Percentiles rank a stretch among this genome's conserved stretches.
Conservation (phyloP, 2,113 vertebrate species). For the Cettia cetti region DNA sequence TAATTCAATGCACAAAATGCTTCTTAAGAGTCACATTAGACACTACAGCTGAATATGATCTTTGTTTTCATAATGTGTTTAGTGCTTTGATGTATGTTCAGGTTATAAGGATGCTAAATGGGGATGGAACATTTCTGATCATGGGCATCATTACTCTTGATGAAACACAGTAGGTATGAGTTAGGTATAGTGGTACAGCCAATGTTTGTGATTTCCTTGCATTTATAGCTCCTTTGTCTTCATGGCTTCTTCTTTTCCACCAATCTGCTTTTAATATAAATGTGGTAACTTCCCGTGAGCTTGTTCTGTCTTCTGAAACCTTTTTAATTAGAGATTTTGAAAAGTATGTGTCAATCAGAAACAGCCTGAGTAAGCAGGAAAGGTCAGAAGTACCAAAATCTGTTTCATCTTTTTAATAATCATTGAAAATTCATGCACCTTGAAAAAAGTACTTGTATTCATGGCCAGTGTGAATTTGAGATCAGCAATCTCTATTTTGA, state of each 20-base stretch:
- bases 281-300: not conserved
- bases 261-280: not conserved
- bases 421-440: not conserved
- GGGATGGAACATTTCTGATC: not conserved
- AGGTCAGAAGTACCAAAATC: not conserved
- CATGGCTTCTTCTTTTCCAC: not conserved
- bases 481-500: not conserved
- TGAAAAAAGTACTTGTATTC: not conserved
- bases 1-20: not conserved
- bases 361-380: not conserved
- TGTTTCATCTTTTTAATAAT: not conserved
- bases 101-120: not conserved
- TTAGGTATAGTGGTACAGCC: not conserved
- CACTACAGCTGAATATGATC: not conserved
- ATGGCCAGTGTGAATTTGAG: not conserved
- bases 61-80: not conserved
- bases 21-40: slow-evolving; percentile 15
- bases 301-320: not conserved
- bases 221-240: not conserved
- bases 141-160: not conserved
- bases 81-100: not conserved
- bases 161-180: not conserved
- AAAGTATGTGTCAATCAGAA: not conserved
- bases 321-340: not conserved
- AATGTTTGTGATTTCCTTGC: not conserved